Base-by-base conservation (phyloP, 2,113 vertebrate genomes). In the Eclectus roratus region DNA sequence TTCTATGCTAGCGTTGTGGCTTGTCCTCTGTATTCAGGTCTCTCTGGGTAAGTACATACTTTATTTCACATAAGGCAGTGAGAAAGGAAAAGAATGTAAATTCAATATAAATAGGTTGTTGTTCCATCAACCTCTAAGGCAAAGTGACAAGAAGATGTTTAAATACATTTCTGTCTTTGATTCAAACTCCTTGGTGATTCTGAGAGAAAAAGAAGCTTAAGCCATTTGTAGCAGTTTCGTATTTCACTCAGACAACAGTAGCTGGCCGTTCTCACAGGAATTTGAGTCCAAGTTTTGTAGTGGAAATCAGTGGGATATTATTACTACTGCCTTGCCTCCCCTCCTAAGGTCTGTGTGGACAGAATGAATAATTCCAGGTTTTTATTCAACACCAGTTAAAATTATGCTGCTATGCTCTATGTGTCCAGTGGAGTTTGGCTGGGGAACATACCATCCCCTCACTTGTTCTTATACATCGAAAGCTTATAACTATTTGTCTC, bases 11-110 rank as follows among this genome's bases (percentile, higher is more conserved):
- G 23, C 47, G 15, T 27, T 91, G 55, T 84, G 72, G 46, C 17
- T 92, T 29, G 23, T 86, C 73, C 49, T 93, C 52, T 68, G 29
- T 24, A 5, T 94, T 71, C 65, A 47, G 5, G 17, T 74, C 29
- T 94, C 83, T 35, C 35, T 88, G 24, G 83, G 94, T 97, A 92
- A 92, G 96, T 84, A 71, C 12, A 13, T 33, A 35, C 15, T 68
- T 82, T 31, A 66, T 88, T 94, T 92, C 37, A 17, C 25, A 15
- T 63, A 29, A 56, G 6, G 11, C 21, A 55, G 11, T n/a, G 20
- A 56, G 23, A 43, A 29, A 44, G 18, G 64, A 88, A 83, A 85
- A 53, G 4, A 50, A 33, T 6, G 28, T 17, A 73, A 88, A 80
- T 85, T 63, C 33, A 44, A 17, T 41, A 82, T 24, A 61, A 82